Evolutionary conservation across 2,113 vertebrate genomes (phyloP), one percentile per base, ranked within the genome.

Genomic region (Nyctibius bracteatus): DNA sequence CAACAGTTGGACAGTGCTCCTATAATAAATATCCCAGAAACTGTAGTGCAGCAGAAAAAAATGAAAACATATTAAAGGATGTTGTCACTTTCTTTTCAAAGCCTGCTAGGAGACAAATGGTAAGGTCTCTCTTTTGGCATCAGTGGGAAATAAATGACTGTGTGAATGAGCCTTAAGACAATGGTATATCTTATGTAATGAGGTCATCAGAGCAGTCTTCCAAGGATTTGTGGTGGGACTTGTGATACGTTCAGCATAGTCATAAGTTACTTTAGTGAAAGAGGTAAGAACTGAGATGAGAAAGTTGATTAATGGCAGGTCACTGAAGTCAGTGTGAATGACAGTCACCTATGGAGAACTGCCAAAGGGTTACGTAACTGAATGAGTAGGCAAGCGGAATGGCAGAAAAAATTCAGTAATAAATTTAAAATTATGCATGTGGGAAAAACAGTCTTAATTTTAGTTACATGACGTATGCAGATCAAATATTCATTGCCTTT

Each of bases 21-120:
- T 97, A 99, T 94, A 97, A 96, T 77, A 97, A 96, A 88, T 89
- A 96, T 70, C 96, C 96, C 58, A 96, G 70, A 47, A 97, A 97
- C 68, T 99, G 99, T 63, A 71, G 85, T 2, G 94, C 97, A 35
- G 92, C 97, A 43, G 95, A 98, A 57, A 88, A 77, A 44, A 94
- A 90, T 54, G 84, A 66, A 39, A 96, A 94, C 85, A 97, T 97
- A 83, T 91, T 98, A 39, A 94, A 98, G 82, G 98, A 99, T 91
- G 90, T 99, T 4, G 10, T 99, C 72, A 98, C 96, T 77, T 99
- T 99, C 97, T 98, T 99, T 88, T 98, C 98, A 41, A 98, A 98
- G 88, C 96, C 98, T 67, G 95, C 98, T 61, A 99, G 97, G 59
- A 99, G 99, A 79, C 95, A 49, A 49, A 94, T 99, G 99, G 99